Evolutionary conservation across 2,888 invertebrate species (phyloP), one percentile per base, ranked within the genome.

Genomic region (Dryomyza anilis): DNA sequence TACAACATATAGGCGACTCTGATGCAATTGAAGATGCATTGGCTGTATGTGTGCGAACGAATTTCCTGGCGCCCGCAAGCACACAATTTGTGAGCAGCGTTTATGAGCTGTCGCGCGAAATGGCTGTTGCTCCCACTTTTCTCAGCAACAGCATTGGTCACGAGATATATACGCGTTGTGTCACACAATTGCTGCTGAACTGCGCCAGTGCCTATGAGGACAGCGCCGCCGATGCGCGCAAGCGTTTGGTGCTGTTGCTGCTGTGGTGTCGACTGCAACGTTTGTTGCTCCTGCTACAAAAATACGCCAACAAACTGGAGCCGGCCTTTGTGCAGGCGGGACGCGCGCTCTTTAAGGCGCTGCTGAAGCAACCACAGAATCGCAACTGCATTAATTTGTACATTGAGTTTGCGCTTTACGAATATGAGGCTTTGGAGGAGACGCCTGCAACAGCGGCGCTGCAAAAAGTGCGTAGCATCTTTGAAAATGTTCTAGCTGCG

Each of bases 211-310:
- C 84, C 73, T 83, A 87, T 66, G 75, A 75, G 36, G n/a, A n/a
- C n/a, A n/a, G n/a, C n/a, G 75, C 77, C 4, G 64, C 63, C 1
- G 76, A 82, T n/a, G 86, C 88, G 70, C 78, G 83, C 68, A 85
- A 85, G 65, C 75, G 79, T 0, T 68, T 73, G 2, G 85, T 87
- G 7, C 84, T 89, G 63, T 84, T 86, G n/a, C 72, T 89, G 8
- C 86, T 89, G 85, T 89, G 88, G 88, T 81, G 89, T 43, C 83
- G 87, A 65, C 88, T 89, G 71, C 87, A 89, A 75, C 84, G 88
- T 27, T 74, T 88, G 55, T 75, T 88, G 2, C 76, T 87, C 23
- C 81, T 84, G 64, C 73, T 87, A 6, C 82, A 84, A 63, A 85
- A 85, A 72, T 76, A 84, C 14, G 80, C 80, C 36, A 66, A 69